Conservation (phyloP, 92 coral and sea anemone species). For the Epizoanthus illoricatus region DNA sequence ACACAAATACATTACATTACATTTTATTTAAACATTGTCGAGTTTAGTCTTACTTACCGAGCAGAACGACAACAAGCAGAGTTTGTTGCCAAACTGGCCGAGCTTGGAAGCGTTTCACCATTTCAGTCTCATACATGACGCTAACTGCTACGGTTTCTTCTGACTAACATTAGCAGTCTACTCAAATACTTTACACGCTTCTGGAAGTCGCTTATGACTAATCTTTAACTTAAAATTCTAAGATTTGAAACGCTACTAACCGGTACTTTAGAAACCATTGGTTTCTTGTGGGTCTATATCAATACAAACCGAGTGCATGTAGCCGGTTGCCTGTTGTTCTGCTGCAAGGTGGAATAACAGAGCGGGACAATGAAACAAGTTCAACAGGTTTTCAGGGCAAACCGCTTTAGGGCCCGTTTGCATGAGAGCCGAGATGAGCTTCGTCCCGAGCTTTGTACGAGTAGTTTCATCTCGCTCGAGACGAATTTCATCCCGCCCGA, state of each 20-base stretch:
- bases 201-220: background rate
- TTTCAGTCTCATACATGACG: conserved; percentile 56
- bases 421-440: too few species aligned
- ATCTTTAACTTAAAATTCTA: background rate
- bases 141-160: background rate
- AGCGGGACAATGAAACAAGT: background rate
- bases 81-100: conserved; percentile 78
- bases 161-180: background rate
- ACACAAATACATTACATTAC: too few species aligned
- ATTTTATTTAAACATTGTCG: background rate
- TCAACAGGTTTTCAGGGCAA: too few species aligned
- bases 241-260: background rate
- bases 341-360: background rate
- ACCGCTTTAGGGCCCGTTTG: too few species aligned
- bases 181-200: background rate
- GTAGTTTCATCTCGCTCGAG: too few species aligned
- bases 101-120: conserved; percentile 69
- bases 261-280: conserved; percentile 19
- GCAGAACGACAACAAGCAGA: conserved; percentile 49
- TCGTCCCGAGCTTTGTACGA: too few species aligned
- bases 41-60: conserved; percentile 48
- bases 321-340: conserved; percentile 20
- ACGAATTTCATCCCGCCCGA: too few species aligned
- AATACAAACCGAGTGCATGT: background rate
- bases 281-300: background rate